Conservation (phyloP, 2,888 invertebrate genomes). For the Nephrotoma guestfalica region DNA sequence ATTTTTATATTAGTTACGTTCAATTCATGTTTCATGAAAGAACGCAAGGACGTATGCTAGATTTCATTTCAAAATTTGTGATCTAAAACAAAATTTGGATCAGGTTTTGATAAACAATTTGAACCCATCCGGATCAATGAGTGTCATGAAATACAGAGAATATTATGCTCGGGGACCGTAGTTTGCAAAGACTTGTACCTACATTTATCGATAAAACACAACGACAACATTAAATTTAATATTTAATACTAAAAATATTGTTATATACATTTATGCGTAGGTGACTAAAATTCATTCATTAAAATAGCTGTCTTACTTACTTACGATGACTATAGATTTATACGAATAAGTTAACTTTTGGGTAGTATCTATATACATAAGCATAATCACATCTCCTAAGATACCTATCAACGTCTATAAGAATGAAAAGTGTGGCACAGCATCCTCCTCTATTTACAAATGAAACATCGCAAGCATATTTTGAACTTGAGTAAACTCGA, state of each 20-base stretch:
- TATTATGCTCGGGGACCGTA: no score
- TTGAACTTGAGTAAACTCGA: neutral
- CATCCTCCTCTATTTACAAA: neutral
- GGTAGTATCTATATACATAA: neutral
- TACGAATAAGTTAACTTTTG: neutral
- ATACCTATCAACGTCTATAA: neutral
- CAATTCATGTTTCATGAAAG: no score
- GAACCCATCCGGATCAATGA: no score
- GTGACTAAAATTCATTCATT: neutral
- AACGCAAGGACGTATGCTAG: no score
- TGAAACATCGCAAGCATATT: neutral
- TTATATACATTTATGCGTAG: neutral
- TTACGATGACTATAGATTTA: neutral
- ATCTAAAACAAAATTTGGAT: no score
- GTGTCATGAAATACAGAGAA: no score
- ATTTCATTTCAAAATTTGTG: no score
- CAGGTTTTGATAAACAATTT: no score
- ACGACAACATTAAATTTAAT: neutral
- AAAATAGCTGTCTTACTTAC: neutral
- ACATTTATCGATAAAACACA: neutral
- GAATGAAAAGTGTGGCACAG: neutral
- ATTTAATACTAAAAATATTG: neutral
- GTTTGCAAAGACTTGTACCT: neutral
- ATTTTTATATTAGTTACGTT: no score
- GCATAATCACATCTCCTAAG: neutral